These are phyloP conservation scores for Crambe crambe DNA, from an alignment of 37 sponge, comb jelly and placozoan species.

Conservation along the genomic window DNA sequence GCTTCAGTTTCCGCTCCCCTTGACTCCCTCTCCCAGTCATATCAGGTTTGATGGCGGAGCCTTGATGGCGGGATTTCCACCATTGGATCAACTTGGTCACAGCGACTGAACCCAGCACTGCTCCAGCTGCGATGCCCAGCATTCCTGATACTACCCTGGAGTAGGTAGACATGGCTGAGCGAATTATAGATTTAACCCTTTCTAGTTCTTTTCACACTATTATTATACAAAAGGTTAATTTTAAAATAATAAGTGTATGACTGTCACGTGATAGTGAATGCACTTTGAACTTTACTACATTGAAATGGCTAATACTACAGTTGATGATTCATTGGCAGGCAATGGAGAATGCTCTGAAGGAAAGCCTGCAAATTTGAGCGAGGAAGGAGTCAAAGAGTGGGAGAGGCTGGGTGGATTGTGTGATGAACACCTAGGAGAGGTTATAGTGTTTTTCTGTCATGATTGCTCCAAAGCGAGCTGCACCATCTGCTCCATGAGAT, in stretches of 20 bases:
- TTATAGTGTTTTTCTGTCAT: conserved; percentile 32
- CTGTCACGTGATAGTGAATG: no score
- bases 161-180: background rate
- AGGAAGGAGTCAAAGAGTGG: conserved; percentile 15
- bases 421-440: conserved; percentile 41
- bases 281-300: no score
- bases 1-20: conserved; percentile 20
- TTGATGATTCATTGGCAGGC: no score
- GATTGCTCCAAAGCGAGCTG: conserved; percentile 36
- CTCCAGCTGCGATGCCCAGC: conserved; percentile 7
- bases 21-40: background rate
- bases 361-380: background rate
- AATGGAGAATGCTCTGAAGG: no score
- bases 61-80: conserved; percentile 14
- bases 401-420: conserved; percentile 37
- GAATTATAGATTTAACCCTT: no score
- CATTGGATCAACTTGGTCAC: background rate
- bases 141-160: background rate
- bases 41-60: background rate
- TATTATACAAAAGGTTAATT: no score
- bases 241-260: no score
- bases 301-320: no score
- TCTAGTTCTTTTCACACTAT: no score
- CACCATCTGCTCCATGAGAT: conserved; percentile 36
- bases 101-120: conserved; percentile 16